Conservation (phyloP, 2,113 vertebrate genomes). For the Hoplias malabaricus region DNA sequence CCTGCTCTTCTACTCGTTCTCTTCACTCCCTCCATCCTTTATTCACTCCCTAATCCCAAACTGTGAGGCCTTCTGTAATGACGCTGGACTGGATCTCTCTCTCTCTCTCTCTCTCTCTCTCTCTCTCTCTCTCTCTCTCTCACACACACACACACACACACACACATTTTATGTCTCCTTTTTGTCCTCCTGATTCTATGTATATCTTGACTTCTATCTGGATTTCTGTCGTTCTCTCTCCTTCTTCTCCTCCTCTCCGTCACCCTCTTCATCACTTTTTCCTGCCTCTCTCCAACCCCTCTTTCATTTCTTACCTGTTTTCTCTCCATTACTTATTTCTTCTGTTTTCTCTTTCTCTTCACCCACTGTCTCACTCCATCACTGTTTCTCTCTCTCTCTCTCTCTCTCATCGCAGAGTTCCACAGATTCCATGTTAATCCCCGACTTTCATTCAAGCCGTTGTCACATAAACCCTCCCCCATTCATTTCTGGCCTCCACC, state of each 20-base stretch:
- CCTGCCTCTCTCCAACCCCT: not conserved
- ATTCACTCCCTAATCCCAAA: constrained; percentile 26
- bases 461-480: constrained; percentile 74
- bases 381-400: constrained; percentile 58
- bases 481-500: constrained; percentile 58
- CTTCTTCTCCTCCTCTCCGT: not conserved
- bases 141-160: no score
- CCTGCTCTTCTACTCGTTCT: constrained; percentile 48
- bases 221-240: constrained; percentile 9
- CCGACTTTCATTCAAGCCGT: constrained; percentile 82
- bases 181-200: not conserved
- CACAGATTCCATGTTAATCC: constrained; percentile 78
- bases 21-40: constrained; percentile 1
- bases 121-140: not conserved
- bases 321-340: not conserved
- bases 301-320: not conserved
- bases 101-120: not conserved
- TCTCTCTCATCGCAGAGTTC: constrained; percentile 54
- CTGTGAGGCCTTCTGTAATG: not conserved
- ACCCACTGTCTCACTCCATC: not conserved
- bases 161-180: not conserved
- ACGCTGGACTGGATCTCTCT: not conserved
- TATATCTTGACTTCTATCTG: not conserved
- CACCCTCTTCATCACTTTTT: not conserved
- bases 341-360: not conserved